Evolutionary conservation across 1,140 invertebrate genomes (phyloP), one percentile per base, ranked within the genome.

Genomic region (Nylanderia fulva): DNA sequence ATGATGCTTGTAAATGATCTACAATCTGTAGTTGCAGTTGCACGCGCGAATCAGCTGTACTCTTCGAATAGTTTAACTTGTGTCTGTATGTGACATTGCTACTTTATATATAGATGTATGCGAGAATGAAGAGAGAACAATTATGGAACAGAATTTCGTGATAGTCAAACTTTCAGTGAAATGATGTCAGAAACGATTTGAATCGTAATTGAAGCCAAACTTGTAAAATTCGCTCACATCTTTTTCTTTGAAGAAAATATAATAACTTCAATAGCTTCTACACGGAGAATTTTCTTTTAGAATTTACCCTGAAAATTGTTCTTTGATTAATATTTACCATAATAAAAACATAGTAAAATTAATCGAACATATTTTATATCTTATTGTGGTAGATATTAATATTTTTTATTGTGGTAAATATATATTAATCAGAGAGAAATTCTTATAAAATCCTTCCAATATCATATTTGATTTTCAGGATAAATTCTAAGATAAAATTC

Each of bases 1-100:
- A 74, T 45, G 45, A 27, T 29, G 18, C n/a, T 56, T n/a, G 13
- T 45, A 24, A 58, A 24, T 33, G 42, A 63, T n/a, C 9, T 21
- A 39, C 9, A 5, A 48, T 48, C 36, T 56, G 74, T 66, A 60
- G 74, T 87, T 56, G 64, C 52, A 82, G 85, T 86, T 76, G 48
- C 1, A 48, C 11, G 3, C 13, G 45, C 4, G n/a, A 58, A 74
- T 64, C 85, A 84, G 85, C 71, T 45, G 68, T 58, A 76, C 58
- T 85, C 71, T 74, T 64, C 71, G 77, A 76, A 66, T 83, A 86
- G 76, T 33, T 87, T 33, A 60, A 29, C 64, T 64, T 33, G 27
- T 27, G 21, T 54, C 18, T 36, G 18, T 27, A 48, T 15, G 27
- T 52, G 27, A 18, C 29, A 24, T 39, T 54, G 15, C 5, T 18